Conservation (phyloP, 2,888 invertebrate genomes). For the Carcina quercana region DNA sequence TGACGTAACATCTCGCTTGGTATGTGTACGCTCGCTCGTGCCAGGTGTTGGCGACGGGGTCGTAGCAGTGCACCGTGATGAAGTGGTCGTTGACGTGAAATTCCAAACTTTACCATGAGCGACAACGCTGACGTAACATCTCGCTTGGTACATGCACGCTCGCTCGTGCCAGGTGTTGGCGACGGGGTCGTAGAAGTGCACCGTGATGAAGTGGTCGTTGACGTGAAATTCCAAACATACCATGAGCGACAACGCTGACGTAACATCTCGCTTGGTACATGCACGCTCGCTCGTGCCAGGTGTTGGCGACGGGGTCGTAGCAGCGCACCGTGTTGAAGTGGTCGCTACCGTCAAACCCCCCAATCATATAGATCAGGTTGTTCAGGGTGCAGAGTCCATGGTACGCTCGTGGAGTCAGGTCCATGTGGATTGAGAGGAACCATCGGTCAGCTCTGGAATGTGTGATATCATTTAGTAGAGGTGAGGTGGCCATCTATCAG, state of each 20-base stretch:
- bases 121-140: conserved; percentile 87
- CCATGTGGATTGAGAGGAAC: conserved; percentile 81
- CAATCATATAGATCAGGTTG: conserved; percentile 84
- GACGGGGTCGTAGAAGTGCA: conserved; percentile 86
- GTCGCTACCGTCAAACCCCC: conserved; percentile 87
- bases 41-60: no score
- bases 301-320: conserved; percentile 84
- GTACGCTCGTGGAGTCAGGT: conserved; percentile 82
- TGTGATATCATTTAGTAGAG: no score
- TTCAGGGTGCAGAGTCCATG: conserved; percentile 84
- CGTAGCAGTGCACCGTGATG: no score
- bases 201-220: conserved; percentile 84
- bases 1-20: no score
- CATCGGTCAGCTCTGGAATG: conserved; percentile 82
- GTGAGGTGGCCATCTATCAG: no score
- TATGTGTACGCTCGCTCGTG: no score
- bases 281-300: conserved; percentile 84
- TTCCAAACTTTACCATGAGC: conserved; percentile 71
- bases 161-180: conserved; percentile 83
- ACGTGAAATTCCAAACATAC: conserved; percentile 83
- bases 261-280: conserved; percentile 88
- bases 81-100: no score
- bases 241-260: conserved; percentile 82
- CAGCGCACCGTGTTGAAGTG: conserved; percentile 86
- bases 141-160: conserved; percentile 86